A percentile compares a stretch with the other conserved stretches of the same genome.
phyloP scores from a whole-genome alignment of 1,140 invertebrate genomes.

The Caenorhabditis briggsae region DNA sequence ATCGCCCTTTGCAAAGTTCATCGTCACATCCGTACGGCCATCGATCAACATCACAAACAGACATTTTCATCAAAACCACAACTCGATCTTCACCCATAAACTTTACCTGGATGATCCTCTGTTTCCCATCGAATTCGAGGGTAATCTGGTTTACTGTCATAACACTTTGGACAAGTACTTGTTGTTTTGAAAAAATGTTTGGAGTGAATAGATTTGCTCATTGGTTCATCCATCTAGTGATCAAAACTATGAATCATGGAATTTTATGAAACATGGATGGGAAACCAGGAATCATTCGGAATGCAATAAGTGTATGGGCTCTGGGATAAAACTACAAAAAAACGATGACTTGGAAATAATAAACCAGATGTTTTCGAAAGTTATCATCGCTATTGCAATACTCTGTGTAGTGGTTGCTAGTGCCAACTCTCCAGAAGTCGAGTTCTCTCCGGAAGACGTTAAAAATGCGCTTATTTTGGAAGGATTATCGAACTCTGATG shows the following conservation, averaged over 20 bases:
- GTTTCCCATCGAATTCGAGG: neutral
- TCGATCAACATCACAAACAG: constrained; percentile 19
- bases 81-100: constrained; percentile 6
- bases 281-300: neutral
- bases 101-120: neutral
- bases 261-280: neutral
- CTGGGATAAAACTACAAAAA: neutral
- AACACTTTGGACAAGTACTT: neutral
- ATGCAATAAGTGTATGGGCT: neutral
- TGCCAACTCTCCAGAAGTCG: neutral
- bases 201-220: neutral
- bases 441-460: neutral
- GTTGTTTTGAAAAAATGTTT: neutral
- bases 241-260: neutral
- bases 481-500: neutral
- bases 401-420: neutral
- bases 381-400: neutral
- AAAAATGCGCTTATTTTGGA: neutral
- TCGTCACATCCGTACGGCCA: neutral
- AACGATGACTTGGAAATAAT: neutral
- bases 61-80: neutral
- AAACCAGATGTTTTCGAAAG: neutral
- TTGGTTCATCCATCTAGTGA: neutral
- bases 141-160: constrained; percentile 29
- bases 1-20: neutral